Evolutionary conservation across 2,888 invertebrate genomes (phyloP), one percentile per base, ranked within the genome.

Genomic region (Acronicta alni): DNA sequence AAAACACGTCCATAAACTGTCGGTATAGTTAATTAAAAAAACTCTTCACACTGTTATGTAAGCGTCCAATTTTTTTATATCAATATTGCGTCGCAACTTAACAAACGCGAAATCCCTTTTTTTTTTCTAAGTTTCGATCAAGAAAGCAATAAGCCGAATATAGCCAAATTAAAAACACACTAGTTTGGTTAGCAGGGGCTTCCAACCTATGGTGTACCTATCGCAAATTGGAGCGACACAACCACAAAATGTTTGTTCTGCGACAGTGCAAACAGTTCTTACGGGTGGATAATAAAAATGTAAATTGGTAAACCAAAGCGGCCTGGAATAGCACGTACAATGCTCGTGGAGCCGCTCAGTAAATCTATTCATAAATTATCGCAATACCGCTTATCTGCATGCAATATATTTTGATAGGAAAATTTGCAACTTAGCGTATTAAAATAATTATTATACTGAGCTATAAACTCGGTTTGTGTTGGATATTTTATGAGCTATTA

Each of bases 361-460:
- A 84, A 85, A 84, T 82, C 82, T 85, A 82, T 85, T 84, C 84
- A 84, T 83, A 85, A 84, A 83, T 85, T 79, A 79, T 75, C 72
- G 61, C 75, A 77, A 71, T 70, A 77, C 71, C 75, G 79, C 74
- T 83, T 86, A 84, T 84, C 79, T 79, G 70, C 68, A 77, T 74
- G 81, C 79, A 80, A 82, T 83, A 82, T 80, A 81, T 81, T 77
- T 63, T 63, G 66, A 74, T 73, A 61, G 59, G 65, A 61, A 69
- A 68, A 48, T 64, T 57, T 44, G 66, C 46, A 55, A 64, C 47
- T 66, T 39, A 32, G 37, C 56, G 39, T 54, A 67, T 74, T 79
- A 59, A 68, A 75, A 72, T 79, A 71, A 72, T 67, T 68, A 67
- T 71, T 43, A 14, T 35, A 35, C 26, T 54, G 44, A 30, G 48